Conservation (phyloP, 2,797 vertebrate genomes). For the Pteronotus mesoamericanus region DNA sequence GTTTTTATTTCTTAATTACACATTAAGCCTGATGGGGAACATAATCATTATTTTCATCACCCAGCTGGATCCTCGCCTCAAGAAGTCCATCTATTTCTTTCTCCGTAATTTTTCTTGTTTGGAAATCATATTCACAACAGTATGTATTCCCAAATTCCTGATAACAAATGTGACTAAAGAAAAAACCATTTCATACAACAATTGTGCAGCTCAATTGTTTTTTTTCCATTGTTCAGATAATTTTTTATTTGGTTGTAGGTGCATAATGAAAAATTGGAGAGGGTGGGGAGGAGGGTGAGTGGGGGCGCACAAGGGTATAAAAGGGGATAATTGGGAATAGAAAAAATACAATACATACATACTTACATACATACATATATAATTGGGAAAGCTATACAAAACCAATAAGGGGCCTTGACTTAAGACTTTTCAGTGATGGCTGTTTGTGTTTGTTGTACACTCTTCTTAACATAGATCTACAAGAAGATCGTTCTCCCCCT, state of each 20-base stretch:
- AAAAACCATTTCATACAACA: constrained; percentile 42
- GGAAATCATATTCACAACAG: constrained; percentile 35
- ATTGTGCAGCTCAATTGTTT: constrained; percentile 43
- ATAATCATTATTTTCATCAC: constrained; percentile 40
- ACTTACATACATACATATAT: too few species aligned
- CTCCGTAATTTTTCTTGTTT: constrained; percentile 58
- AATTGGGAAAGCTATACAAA: background rate
- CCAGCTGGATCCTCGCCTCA: constrained; percentile 30
- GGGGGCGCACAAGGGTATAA: background rate
- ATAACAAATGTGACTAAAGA: background rate
- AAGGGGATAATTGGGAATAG: background rate
- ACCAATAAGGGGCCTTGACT: background rate
- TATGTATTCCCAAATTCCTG: constrained; percentile 35
- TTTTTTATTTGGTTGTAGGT: background rate
- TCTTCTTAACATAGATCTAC: constrained; percentile 59
- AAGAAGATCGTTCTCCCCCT: constrained; percentile 79
- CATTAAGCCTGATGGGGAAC: background rate
- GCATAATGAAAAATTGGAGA: background rate
- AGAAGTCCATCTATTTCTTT: constrained; percentile 59
- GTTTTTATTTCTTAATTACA: constrained; percentile 61
- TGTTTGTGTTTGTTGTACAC: background rate
- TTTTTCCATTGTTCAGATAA: background rate
- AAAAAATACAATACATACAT: background rate
- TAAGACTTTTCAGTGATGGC: background rate
- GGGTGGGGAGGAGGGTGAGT: too few species aligned